These are phyloP conservation scores for Caenorhabditis latens DNA, from an alignment of 1,140 invertebrate genomes.

Conservation along the genomic window DNA sequence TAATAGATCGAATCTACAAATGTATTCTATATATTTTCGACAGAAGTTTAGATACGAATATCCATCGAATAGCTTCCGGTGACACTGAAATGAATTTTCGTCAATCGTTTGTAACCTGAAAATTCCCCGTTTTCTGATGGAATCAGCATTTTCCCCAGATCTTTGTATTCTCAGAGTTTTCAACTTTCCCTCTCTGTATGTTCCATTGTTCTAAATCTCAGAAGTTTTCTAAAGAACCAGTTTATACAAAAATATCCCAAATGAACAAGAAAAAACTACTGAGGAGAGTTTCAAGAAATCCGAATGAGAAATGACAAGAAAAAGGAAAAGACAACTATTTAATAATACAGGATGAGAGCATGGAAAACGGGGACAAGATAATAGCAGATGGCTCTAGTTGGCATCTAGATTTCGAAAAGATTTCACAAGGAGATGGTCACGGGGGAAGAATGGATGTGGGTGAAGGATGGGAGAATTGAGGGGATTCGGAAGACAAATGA, in stretches of 20 bases:
- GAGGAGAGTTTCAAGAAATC: not conserved
- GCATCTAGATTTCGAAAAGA: conserved; percentile 1
- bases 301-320: not conserved
- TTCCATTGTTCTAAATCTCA: not conserved
- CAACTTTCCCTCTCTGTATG: not conserved
- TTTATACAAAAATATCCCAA: conserved; percentile 23
- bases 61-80: no score
- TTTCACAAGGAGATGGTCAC: conserved; percentile 53
- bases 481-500: conserved; percentile 34
- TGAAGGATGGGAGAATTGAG: conserved; percentile 38
- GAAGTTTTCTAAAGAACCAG: not conserved
- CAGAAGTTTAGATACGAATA: no score
- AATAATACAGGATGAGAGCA: no score
- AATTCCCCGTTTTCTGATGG: no score
- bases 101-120: no score
- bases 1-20: no score
- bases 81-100: no score
- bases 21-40: no score
- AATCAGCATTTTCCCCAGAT: no score
- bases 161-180: no score
- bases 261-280: not conserved
- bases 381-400: conserved; percentile 21
- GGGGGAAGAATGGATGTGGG: conserved; percentile 5
- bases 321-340: not conserved
- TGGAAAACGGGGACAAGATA: not conserved